Evolutionary conservation across 23 tunicate species (phyloP).

Genomic region (Halocynthia roretzi): DNA sequence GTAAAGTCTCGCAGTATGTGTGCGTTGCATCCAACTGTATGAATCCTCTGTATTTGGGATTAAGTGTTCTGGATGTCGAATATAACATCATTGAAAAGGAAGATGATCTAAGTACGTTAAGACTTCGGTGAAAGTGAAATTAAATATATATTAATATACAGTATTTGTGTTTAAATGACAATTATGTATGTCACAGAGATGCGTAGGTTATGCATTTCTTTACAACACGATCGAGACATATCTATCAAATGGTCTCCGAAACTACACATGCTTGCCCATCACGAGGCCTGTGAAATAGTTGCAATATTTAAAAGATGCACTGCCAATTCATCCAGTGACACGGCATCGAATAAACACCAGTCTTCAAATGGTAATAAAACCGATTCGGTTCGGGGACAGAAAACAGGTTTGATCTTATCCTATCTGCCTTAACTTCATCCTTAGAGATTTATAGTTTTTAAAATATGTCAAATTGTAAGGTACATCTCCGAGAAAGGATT

Average conservation of each 20-base stretch:
- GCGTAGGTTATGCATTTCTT: constrained; percentile 2
- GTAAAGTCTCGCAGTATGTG: constrained; percentile 41
- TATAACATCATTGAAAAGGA: constrained; percentile 11
- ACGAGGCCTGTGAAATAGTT: constrained; percentile 43
- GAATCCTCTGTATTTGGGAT: constrained; percentile 27
- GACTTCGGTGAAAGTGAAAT: background rate
- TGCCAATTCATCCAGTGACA: too few species aligned
- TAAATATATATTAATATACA: too few species aligned
- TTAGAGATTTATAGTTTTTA: too few species aligned
- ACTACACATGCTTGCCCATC: constrained; percentile 67
- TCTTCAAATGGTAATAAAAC: too few species aligned
- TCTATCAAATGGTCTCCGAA: constrained; percentile 54
- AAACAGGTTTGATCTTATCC: too few species aligned
- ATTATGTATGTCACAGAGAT: too few species aligned
- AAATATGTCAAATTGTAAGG: too few species aligned
- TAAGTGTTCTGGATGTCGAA: constrained; percentile 42
- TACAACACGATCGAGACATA: constrained; percentile 29
- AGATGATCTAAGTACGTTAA: constrained; percentile 10
- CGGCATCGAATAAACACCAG: too few species aligned
- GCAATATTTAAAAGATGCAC: background rate
- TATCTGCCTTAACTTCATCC: too few species aligned
- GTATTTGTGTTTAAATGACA: background rate
- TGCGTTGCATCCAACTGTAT: constrained; percentile 47
- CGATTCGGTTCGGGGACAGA: too few species aligned
- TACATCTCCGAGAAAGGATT: too few species aligned